These are phyloP conservation scores for Anas platyrhynchos DNA, from an alignment of 2,113 vertebrate genomes.

Conservation along the genomic window DNA sequence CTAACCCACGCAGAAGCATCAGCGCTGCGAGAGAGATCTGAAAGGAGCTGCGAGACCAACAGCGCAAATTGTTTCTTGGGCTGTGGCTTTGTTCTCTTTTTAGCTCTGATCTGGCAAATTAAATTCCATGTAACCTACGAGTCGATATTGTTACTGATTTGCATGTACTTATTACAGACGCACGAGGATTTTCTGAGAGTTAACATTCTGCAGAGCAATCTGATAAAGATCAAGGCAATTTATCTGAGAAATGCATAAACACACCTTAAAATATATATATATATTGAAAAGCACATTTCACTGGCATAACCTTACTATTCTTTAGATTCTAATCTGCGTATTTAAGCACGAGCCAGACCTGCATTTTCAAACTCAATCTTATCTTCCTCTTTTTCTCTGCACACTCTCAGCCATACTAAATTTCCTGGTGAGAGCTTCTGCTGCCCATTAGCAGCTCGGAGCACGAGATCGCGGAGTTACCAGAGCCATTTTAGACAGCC, in stretches of 20 bases:
- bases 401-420: neutral
- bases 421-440: neutral
- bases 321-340: neutral
- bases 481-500: constrained; percentile 7
- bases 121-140: constrained; percentile 25
- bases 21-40: neutral
- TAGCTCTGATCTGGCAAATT: constrained; percentile 14
- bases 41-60: constrained; percentile 14
- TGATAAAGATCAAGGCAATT: constrained; percentile 34
- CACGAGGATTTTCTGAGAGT: neutral
- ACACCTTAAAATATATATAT: neutral
- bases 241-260: constrained; percentile 13
- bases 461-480: neutral
- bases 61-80: neutral
- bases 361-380: neutral
- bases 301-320: neutral
- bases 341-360: neutral
- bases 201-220: neutral
- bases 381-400: neutral
- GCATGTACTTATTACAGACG: neutral
- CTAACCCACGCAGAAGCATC: neutral
- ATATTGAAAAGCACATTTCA: neutral
- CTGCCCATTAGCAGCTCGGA: neutral
- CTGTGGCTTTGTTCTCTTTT: constrained; percentile 39
- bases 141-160: neutral